Evolutionary conservation across 2,113 vertebrate genomes (phyloP).

Genomic region (Scomber scombrus): DNA sequence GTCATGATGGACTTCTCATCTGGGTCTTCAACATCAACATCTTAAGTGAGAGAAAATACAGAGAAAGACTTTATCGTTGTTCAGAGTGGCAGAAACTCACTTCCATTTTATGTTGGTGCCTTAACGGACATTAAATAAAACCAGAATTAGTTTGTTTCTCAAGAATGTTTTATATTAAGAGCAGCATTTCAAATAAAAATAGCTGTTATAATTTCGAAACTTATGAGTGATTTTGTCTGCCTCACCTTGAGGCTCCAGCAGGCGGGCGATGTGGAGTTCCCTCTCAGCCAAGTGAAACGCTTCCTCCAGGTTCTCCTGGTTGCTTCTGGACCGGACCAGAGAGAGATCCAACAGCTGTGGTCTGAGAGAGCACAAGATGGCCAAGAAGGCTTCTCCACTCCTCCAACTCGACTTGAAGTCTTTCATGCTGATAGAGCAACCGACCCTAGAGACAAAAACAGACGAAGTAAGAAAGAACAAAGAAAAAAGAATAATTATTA

Average conservation of each 20-base stretch:
- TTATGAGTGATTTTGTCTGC: neutral
- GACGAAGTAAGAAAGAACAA: neutral
- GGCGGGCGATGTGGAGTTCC: slow-evolving; percentile 90
- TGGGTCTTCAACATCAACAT: slow-evolving; percentile 89
- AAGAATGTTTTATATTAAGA: no score
- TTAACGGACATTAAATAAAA: no score
- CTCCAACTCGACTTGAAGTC: slow-evolving; percentile 95
- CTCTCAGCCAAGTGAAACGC: slow-evolving; percentile 91
- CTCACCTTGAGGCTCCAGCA: slow-evolving; percentile 93
- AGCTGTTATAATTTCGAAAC: no score
- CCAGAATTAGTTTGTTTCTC: no score
- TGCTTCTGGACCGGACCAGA: slow-evolving; percentile 82
- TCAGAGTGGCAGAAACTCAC: no score
- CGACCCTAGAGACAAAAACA: slow-evolving; percentile 72
- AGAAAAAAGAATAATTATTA: no score
- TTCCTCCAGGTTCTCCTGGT: slow-evolving; percentile 90
- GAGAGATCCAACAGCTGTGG: slow-evolving; percentile 90
- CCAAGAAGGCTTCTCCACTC: slow-evolving; percentile 90
- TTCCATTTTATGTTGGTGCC: no score
- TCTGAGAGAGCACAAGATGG: slow-evolving; percentile 89
- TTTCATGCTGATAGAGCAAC: slow-evolving; percentile 84
- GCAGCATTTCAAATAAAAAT: no score
- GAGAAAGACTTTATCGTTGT: neutral
- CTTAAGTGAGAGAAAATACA: slow-evolving; percentile 73
- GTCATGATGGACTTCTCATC: slow-evolving; percentile 98